Base-by-base conservation (phyloP, 1,140 invertebrate genomes). In the Drosophila trapezifrons region DNA sequence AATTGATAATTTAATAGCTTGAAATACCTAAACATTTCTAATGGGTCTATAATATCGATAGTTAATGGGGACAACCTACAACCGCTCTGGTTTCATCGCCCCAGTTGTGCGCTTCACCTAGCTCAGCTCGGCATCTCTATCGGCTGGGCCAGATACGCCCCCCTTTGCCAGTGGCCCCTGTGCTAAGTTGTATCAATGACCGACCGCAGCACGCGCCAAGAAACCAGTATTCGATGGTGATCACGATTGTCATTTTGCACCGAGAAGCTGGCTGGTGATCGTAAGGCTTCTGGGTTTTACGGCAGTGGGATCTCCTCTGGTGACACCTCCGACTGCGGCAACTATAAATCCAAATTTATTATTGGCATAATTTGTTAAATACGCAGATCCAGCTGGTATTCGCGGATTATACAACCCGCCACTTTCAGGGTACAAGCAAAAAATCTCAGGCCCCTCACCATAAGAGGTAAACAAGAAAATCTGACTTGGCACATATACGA, bases 181-280 rank as follows among this genome's bases (percentile, higher is more conserved):
- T 49, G 47, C 46, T 18, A 9, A 71, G 56, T 47, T 46, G 51
- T 78, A 85, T 81, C 75, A 81, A 72, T 78, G 52, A 58, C 37
- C 54, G 13, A 67, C 59, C 59, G 47, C 76, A 87, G 76, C 82
- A 86, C 80, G 81, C 72, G 80, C 56, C 81, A 77, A 20, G 46
- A 54, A 69, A 62, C 49, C 42, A 66, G 47, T 76, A 74, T 65
- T 57, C 27, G 18, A 9, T 17, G 32, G 43, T 22, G 40, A 60
- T 49, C 59, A 62, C 32, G 10, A 35, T 66, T 54, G 69, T 66
- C 75, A 52, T 22, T 27, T 43, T 32, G 13, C 66, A 40, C 18
- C 9, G 51, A 51, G 45, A 45, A 40, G 42, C 22, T 18, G 32
- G 13, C 22, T 49, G 49, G 32, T 15, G 56, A 52, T 49, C 42